phyloP scores from a whole-genome alignment of 2,888 invertebrate species.

The Ornithoptera alexandrae region DNA sequence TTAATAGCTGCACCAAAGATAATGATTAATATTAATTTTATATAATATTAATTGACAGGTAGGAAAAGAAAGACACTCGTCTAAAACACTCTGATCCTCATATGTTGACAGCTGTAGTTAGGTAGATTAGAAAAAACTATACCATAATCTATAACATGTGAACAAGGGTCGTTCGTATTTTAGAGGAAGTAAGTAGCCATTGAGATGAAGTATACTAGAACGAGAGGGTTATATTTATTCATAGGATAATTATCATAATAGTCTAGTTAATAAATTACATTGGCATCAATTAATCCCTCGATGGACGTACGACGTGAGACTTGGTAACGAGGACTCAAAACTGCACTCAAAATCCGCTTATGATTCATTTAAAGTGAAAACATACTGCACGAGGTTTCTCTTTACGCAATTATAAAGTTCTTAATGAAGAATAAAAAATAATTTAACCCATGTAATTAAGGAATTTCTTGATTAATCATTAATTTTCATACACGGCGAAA shows the following conservation, averaged over 20 bases:
- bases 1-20: no score
- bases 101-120: no score
- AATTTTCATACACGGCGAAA: background rate
- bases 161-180: no score
- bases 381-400: background rate
- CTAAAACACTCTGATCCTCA: no score
- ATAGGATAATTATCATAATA: slow-evolving; percentile 76
- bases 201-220: slow-evolving; percentile 44
- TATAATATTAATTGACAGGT: no score
- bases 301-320: slow-evolving; percentile 13
- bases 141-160: no score
- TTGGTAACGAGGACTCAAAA: slow-evolving; percentile 17
- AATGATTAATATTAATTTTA: no score
- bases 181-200: slow-evolving; percentile 8
- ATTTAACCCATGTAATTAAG: background rate
- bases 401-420: background rate
- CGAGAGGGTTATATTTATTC: slow-evolving; percentile 57
- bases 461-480: background rate
- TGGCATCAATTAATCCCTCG: slow-evolving; percentile 60
- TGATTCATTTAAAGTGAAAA: slow-evolving; percentile 23
- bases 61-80: no score
- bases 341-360: slow-evolving; percentile 20
- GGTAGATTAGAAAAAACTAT: no score
- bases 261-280: slow-evolving; percentile 74
- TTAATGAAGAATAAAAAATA: background rate